Percentiles rank a stretch among this genome's conserved stretches.
Evolutionary conservation across 2,888 invertebrate species (phyloP).

Genomic region (Apodemia hepburni): DNA sequence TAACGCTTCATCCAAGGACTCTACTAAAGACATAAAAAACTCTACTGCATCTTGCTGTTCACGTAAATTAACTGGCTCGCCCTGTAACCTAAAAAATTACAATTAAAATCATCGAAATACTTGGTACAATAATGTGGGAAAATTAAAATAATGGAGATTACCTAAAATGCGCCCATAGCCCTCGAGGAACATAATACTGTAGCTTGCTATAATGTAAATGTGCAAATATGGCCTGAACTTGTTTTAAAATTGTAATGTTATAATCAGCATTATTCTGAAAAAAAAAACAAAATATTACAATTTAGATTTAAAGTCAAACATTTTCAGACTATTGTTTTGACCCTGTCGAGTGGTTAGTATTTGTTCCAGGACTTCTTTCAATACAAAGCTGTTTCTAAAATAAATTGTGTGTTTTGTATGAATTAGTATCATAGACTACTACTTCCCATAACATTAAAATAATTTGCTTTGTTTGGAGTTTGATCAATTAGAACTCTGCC

Average conservation of each 20-base stretch:
- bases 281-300: conserved; percentile 4
- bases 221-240: conserved; percentile 98
- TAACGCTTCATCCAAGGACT: conserved; percentile 96
- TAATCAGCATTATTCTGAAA: conserved; percentile 82
- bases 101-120: not conserved
- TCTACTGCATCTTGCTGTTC: conserved; percentile 99
- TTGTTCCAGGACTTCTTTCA: too few species aligned
- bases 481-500: too few species aligned
- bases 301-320: not conserved
- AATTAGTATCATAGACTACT: too few species aligned
- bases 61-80: conserved; percentile 97
- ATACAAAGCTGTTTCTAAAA: too few species aligned
- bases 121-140: not conserved
- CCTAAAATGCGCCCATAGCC: conserved; percentile 99
- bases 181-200: conserved; percentile 98
- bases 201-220: conserved; percentile 97
- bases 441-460: too few species aligned
- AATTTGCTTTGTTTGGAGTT: too few species aligned
- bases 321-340: too few species aligned
- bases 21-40: conserved; percentile 98
- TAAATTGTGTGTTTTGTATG: too few species aligned
- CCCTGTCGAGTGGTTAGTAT: too few species aligned
- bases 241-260: conserved; percentile 96
- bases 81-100: conserved; percentile 86
- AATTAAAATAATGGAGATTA: conserved; percentile 46